Conservation (phyloP, 2,797 vertebrate genomes). For the Danio albolineatus region DNA sequence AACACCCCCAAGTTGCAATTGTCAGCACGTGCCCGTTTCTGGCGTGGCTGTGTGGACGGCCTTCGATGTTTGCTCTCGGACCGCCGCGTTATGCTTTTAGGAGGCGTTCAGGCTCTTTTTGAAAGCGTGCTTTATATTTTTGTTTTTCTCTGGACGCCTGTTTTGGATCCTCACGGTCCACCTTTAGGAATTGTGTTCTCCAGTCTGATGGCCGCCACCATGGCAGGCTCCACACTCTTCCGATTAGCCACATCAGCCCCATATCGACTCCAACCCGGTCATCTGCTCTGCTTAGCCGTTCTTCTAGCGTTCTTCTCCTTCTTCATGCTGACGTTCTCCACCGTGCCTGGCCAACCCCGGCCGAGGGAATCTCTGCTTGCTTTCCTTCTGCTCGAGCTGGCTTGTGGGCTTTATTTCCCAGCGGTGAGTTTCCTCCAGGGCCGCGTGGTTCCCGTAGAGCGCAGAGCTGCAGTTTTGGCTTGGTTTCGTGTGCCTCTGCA, state of each 20-base stretch:
- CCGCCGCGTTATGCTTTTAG: conserved; percentile 87
- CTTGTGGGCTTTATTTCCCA: conserved; percentile 92
- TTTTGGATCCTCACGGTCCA: conserved; percentile 90
- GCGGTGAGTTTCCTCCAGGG: conserved; percentile 90
- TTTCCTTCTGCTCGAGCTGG: conserved; percentile 89
- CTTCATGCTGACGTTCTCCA: conserved; percentile 93
- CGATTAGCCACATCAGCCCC: conserved; percentile 87
- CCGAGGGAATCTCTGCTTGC: conserved; percentile 90
- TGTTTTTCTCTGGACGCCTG: conserved; percentile 95
- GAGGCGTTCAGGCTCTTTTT: conserved; percentile 91
- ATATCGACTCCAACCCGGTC: conserved; percentile 89
- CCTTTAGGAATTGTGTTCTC: conserved; percentile 93
- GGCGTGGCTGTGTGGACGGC: conserved; percentile 84
- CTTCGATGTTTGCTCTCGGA: conserved; percentile 89
- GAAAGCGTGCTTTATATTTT: conserved; percentile 96
- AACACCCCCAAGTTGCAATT: conserved; percentile 61
- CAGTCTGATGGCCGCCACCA: conserved; percentile 91
- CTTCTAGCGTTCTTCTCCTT: conserved; percentile 91
- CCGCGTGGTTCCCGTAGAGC: conserved; percentile 89
- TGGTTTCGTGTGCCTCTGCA: conserved; percentile 92
- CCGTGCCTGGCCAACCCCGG: conserved; percentile 85
- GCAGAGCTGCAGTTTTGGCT: conserved; percentile 84
- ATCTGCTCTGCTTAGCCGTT: conserved; percentile 88
- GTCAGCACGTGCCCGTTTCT: conserved; percentile 75
- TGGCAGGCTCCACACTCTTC: conserved; percentile 89